Evolutionary conservation across 2,113 vertebrate genomes (phyloP), one percentile per base, ranked within the genome.

Genomic region (Sander lucioperca): DNA sequence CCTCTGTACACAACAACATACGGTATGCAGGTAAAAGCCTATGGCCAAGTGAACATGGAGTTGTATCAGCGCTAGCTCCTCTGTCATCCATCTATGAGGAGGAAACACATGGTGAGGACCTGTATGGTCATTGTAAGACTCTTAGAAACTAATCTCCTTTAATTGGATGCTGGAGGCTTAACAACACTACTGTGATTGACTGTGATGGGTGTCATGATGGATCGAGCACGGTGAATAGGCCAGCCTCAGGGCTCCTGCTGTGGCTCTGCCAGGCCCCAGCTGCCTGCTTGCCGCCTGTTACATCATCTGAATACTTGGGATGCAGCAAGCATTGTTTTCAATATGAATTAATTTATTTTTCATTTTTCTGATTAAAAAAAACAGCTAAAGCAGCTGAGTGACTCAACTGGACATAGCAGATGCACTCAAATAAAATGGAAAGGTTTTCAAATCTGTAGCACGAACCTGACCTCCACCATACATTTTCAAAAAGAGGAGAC

Each of bases 141-240:
- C 93, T 95, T 95, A 95, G 47, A 65, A 74, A 56, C 70, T 93
- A 96, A 96, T 94, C 94, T 86, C 9, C 74, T 82, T 69, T 94
- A 94, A 95, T 89, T 84, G 93, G 90, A 94, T 93, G 78, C 43
- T 85, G 30, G 77, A 71, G 72, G 79, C 86, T 94, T 79, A 89
- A 82, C 76, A 56, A 54, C 78, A 65, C 54, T 51, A 33, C 80
- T 66, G 85, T 88, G 92, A 88, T 82, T 62, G 86, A 83, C 80
- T 66, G 78, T 73, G 79, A 89, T 86, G 74, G 85, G 64, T 83
- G 84, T 82, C 84, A 69, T 73, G 75, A 79, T 48, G 30, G 50
- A 79, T 86, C 23, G 50, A 75, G 85, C 71, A 30, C 3, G 45
- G 54, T 87, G 75, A 86, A 83, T 77, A 76, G 76, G 73, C 43